Base-by-base conservation (phyloP, 2,113 vertebrate species). In the Vidua macroura region DNA sequence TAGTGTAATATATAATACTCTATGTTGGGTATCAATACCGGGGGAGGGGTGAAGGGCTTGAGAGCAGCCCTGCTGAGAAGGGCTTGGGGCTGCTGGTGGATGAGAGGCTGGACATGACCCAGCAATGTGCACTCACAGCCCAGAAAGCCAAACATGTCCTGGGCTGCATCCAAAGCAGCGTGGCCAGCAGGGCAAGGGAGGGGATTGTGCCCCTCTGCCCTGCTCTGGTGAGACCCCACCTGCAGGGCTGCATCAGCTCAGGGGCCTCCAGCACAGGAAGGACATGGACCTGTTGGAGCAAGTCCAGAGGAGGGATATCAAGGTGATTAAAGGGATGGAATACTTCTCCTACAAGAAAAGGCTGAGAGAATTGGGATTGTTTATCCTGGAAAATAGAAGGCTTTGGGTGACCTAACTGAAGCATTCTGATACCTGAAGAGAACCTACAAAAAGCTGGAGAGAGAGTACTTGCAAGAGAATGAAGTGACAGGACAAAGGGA, bases 141-240 rank as follows among this genome's bases (percentile, higher is more conserved):
- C 51, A 51, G 67, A 58, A 13, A 27, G 21, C 14, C 51, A 88
- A 20, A 4, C 0, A 0, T 12, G 10, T 8, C 15, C 19, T 37
- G 52, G 25, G 37, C 68, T 81, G 22, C 19, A 66, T 16, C 59
- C 28, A 59, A 28, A 66, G 22, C 51, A 51, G 12, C 0, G 0
- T 13, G 22, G 35, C 1, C 59, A 59, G 37, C 44, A 52, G 66
- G 35, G 21, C 0, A 0, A 49, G 49, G 30, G 24, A 31, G 35
- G 14, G 7, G 35, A 72, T 72, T 49, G 43, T 72, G 20, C 4
- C 17, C 41, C 23, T 39, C 66, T 70, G 28, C 23, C 13, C 39
- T 49, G 15, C 10, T 51, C 46, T 39, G 3, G 2, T 53, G 33
- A 87, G 64, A 13, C 3, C 5, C 48, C 39, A 46, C 20, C 39